Conservation (phyloP, 2,113 vertebrate species). For the Cinclus mexicanus region DNA sequence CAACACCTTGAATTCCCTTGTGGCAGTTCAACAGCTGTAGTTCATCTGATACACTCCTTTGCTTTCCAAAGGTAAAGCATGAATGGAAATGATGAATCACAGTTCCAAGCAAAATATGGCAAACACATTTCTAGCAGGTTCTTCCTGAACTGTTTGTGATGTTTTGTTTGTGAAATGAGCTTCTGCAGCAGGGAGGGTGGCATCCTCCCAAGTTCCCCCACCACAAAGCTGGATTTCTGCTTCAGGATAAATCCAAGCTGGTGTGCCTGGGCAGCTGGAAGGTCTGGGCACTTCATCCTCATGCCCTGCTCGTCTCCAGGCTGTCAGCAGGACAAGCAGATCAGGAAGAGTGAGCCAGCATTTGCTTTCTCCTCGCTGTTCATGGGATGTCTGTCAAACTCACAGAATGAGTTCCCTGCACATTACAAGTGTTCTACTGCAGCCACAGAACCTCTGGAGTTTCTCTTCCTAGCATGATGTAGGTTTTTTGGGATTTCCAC, state of each 20-base stretch:
- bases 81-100: background rate
- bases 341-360: background rate
- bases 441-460: background rate
- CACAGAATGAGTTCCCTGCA: background rate
- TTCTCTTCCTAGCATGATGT: background rate
- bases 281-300: background rate
- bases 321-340: background rate
- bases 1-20: background rate
- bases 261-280: background rate
- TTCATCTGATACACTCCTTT: background rate
- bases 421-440: background rate
- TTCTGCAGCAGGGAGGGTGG: background rate
- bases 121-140: background rate
- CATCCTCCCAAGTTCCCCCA: background rate
- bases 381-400: background rate
- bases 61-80: background rate
- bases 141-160: background rate
- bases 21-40: background rate
- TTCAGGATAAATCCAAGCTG: background rate
- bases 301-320: background rate
- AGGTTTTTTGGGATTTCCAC: background rate
- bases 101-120: background rate
- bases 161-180: background rate
- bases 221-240: background rate
- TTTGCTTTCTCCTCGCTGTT: background rate